Conservation (phyloP, 2,888 invertebrate genomes). For the Halictus quadricinctus region DNA sequence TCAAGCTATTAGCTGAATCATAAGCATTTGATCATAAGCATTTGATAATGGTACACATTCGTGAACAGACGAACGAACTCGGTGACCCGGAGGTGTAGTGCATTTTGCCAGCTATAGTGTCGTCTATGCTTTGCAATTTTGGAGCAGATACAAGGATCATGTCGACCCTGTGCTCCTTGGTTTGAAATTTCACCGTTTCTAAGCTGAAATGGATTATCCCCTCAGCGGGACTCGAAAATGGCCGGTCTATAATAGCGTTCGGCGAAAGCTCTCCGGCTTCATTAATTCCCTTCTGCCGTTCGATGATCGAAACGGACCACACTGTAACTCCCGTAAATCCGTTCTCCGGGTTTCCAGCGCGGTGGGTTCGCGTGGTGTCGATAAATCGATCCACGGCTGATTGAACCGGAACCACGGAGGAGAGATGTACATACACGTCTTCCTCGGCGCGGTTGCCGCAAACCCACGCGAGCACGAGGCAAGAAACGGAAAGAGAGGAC, state of each 20-base stretch:
- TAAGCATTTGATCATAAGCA: too few relatives aligned
- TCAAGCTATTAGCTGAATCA: neutral
- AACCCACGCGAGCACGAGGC: constrained; percentile 9
- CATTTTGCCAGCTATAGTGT: neutral
- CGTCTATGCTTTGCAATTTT: neutral
- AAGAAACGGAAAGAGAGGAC: neutral
- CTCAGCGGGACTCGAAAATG: neutral
- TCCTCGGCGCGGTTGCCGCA: constrained; percentile 14
- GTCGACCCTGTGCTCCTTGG: neutral
- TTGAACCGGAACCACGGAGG: constrained; percentile 38
- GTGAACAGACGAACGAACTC: too few relatives aligned
- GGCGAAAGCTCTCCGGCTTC: neutral
- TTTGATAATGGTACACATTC: too few relatives aligned
- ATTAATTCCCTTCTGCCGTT: constrained; percentile 9
- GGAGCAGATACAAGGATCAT: neutral
- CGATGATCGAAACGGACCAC: neutral
- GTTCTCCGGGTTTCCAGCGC: neutral
- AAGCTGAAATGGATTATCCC: neutral
- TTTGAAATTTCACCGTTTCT: neutral
- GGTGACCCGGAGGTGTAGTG: too few relatives aligned
- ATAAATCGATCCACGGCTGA: constrained; percentile 37
- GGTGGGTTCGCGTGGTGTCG: constrained; percentile 16
- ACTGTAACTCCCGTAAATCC: constrained; percentile 6
- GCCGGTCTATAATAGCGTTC: neutral
- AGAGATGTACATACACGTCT: constrained; percentile 24